phyloP scores from a whole-genome alignment of 2,888 invertebrate genomes.

The Elgonia sp. region DNA sequence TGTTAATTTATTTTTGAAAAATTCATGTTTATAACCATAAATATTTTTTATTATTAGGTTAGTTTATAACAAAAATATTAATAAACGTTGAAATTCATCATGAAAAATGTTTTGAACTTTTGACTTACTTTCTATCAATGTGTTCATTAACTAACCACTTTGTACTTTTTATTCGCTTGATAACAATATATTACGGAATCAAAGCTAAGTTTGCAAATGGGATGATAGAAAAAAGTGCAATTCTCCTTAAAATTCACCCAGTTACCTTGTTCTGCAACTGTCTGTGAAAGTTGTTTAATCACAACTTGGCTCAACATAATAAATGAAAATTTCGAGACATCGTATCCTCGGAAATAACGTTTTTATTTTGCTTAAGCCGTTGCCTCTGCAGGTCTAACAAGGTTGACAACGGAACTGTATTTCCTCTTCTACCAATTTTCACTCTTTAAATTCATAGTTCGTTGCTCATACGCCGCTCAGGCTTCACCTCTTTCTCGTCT shows the following conservation, averaged over 20 bases:
- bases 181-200: background rate
- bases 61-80: too few species aligned
- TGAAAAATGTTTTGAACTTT: too few species aligned
- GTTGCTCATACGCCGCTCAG: slow-evolving; percentile 69
- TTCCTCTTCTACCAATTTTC: slow-evolving; percentile 66
- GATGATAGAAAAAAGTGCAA: slow-evolving; percentile 4
- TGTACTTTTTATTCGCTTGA: background rate
- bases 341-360: slow-evolving; percentile 22
- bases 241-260: slow-evolving; percentile 5
- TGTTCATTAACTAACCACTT: background rate
- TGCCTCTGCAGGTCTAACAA: slow-evolving; percentile 63
- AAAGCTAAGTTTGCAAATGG: slow-evolving; percentile 9
- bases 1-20: too few species aligned
- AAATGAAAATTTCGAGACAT: slow-evolving; percentile 59
- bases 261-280: slow-evolving; percentile 12
- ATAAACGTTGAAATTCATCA: too few species aligned
- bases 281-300: slow-evolving; percentile 66
- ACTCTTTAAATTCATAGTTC: slow-evolving; percentile 72
- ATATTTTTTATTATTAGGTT: too few species aligned
- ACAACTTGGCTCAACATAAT: slow-evolving; percentile 38
- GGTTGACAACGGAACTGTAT: slow-evolving; percentile 57
- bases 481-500: slow-evolving; percentile 20
- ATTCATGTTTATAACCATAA: too few species aligned
- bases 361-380: slow-evolving; percentile 61
- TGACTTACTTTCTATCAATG: background rate